Evolutionary conservation across 2,888 invertebrate genomes (phyloP).

Genomic region (Taphrorychus bicolor): DNA sequence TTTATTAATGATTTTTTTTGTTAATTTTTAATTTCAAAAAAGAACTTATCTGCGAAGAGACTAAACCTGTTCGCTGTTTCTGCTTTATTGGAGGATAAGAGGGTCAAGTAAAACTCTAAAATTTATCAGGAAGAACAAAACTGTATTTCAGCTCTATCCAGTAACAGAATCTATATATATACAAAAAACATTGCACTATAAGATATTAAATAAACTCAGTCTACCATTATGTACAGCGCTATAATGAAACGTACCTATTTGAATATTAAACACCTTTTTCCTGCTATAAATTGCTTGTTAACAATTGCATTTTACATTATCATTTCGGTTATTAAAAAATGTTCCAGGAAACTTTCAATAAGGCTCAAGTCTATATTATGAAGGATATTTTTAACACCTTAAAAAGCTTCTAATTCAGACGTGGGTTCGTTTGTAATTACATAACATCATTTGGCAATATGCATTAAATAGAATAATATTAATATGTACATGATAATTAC

Average conservation of each 20-base stretch:
- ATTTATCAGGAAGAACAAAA: conserved; percentile 25
- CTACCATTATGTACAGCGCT: conserved; percentile 18
- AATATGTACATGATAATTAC: background rate
- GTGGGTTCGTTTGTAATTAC: background rate
- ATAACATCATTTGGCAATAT: conserved; percentile 16
- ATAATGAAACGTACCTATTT: background rate
- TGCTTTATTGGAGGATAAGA: too few relatives aligned
- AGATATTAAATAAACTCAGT: conserved; percentile 34
- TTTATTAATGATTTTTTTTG: too few relatives aligned
- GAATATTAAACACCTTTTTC: background rate
- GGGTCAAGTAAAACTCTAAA: conserved; percentile 4
- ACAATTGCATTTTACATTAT: background rate
- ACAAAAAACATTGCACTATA: conserved; percentile 29
- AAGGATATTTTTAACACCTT: background rate
- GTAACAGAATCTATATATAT: conserved; percentile 27
- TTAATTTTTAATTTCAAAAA: too few relatives aligned
- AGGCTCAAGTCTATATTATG: background rate
- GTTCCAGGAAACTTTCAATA: background rate
- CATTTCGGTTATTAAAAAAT: background rate
- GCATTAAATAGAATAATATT: background rate
- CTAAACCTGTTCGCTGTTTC: too few relatives aligned
- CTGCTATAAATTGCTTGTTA: background rate
- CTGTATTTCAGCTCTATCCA: conserved; percentile 20
- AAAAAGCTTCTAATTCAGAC: conserved; percentile 31
- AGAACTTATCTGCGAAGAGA: too few relatives aligned